Conservation (phyloP, 2,797 vertebrate species). For the Sebastes kiyomatsui region DNA sequence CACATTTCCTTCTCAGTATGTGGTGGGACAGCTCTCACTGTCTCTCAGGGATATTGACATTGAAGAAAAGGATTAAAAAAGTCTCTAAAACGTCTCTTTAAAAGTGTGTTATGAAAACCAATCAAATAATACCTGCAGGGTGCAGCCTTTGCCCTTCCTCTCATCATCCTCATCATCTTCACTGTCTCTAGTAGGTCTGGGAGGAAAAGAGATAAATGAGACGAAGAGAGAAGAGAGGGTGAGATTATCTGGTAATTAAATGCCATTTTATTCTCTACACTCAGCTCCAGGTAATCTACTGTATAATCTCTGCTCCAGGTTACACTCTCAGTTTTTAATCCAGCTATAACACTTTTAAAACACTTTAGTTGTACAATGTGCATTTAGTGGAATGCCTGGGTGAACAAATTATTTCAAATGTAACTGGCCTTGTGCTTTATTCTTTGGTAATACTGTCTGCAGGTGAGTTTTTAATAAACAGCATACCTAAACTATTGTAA, state of each 20-base stretch:
- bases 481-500: not conserved
- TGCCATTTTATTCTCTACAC: slow-evolving; percentile 8
- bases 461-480: not conserved
- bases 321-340: slow-evolving; percentile 29
- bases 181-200: slow-evolving; percentile 94
- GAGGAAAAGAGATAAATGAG: slow-evolving; percentile 27
- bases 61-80: slow-evolving; percentile 1
- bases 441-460: not conserved
- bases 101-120: slow-evolving; percentile 20
- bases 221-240: not conserved
- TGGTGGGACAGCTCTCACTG: no score
- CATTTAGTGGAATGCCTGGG: not conserved
- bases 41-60: not conserved
- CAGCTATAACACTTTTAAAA: not conserved
- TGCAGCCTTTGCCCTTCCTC: slow-evolving; percentile 90
- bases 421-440: not conserved
- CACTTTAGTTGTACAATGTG: not conserved
- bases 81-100: not conserved
- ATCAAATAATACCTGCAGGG: slow-evolving; percentile 84
- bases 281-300: slow-evolving; percentile 12
- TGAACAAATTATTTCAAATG: not conserved
- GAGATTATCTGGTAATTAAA: slow-evolving; percentile 54
- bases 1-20: not conserved
- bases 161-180: slow-evolving; percentile 98
- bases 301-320: slow-evolving; percentile 34